These are phyloP conservation scores for Hesperia comma DNA, from an alignment of 2,888 invertebrate species.

Conservation along the genomic window DNA sequence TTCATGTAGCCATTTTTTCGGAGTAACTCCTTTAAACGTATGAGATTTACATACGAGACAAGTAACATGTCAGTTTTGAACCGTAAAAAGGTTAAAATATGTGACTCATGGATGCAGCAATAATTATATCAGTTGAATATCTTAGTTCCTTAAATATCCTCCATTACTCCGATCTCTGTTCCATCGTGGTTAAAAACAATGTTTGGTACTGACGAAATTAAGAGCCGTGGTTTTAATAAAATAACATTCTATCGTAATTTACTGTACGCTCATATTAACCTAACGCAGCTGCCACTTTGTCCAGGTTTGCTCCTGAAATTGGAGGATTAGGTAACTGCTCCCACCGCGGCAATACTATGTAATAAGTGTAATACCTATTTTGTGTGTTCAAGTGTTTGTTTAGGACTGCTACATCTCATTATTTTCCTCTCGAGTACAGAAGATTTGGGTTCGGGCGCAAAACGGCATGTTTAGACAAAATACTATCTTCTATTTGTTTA, in stretches of 20 bases:
- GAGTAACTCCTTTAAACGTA: no score
- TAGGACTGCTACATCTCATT: slow-evolving; percentile 46
- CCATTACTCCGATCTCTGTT: no score
- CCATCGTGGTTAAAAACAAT: no score
- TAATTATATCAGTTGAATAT: no score
- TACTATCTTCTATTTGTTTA: slow-evolving; percentile 41
- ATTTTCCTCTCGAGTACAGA: slow-evolving; percentile 46
- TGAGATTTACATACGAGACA: no score
- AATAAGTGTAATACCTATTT: slow-evolving; percentile 49
- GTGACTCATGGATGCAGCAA: no score
- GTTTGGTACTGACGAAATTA: no score
- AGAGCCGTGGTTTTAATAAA: not conserved
- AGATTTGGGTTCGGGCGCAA: slow-evolving; percentile 44
- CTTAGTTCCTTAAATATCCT: no score
- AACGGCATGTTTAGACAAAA: slow-evolving; percentile 48
- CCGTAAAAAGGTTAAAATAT: no score
- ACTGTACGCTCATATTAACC: not conserved
- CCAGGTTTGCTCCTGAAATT: slow-evolving; percentile 43
- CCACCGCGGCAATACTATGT: slow-evolving; percentile 41
- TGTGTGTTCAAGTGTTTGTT: slow-evolving; percentile 49
- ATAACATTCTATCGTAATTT: slow-evolving; percentile 4
- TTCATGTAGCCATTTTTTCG: no score
- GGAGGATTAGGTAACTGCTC: slow-evolving; percentile 46
- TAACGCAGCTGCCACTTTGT: slow-evolving; percentile 41
- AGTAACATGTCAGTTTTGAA: no score